A percentile compares a stretch with the other conserved stretches of the same genome.
Conservation (phyloP, 2,113 vertebrate species). For the Aix galericulata region DNA sequence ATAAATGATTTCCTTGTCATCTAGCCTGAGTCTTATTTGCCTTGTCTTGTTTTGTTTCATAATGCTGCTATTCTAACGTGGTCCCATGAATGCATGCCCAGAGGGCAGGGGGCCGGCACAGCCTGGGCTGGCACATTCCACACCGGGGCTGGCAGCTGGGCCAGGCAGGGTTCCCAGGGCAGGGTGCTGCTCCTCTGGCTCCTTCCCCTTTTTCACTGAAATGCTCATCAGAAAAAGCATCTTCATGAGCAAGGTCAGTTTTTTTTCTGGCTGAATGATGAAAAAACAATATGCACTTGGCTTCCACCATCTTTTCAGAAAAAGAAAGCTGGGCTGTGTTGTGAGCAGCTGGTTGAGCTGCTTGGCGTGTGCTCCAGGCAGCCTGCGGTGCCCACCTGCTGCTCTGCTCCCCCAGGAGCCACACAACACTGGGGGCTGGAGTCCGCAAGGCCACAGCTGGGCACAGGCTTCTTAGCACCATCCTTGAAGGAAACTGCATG, state of each 20-base stretch:
- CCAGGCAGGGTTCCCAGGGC: background rate
- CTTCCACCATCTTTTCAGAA: background rate
- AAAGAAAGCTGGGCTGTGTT: background rate
- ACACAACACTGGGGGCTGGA: accelerated
- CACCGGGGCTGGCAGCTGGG: background rate
- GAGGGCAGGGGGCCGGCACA: background rate
- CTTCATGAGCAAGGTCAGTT: background rate
- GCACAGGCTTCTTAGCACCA: accelerated
- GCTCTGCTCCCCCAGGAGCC: background rate
- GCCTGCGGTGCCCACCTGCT: background rate
- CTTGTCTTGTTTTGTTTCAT: background rate
- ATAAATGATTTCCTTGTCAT: conserved; percentile 72
- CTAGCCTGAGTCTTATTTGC: background rate
- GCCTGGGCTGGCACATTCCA: accelerated
- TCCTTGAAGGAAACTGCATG: background rate
- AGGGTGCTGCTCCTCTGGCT: background rate
- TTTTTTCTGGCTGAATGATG: background rate
- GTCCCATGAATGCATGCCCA: background rate
- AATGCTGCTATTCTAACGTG: accelerated
- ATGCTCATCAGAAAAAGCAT: background rate
- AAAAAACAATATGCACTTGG: background rate
- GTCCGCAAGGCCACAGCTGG: accelerated
- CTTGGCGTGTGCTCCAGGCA: background rate
- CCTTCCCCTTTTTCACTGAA: background rate
- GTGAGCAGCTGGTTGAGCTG: background rate